Evolutionary conservation across 2,797 vertebrate genomes (phyloP).

Genomic region (Betta splendens): DNA sequence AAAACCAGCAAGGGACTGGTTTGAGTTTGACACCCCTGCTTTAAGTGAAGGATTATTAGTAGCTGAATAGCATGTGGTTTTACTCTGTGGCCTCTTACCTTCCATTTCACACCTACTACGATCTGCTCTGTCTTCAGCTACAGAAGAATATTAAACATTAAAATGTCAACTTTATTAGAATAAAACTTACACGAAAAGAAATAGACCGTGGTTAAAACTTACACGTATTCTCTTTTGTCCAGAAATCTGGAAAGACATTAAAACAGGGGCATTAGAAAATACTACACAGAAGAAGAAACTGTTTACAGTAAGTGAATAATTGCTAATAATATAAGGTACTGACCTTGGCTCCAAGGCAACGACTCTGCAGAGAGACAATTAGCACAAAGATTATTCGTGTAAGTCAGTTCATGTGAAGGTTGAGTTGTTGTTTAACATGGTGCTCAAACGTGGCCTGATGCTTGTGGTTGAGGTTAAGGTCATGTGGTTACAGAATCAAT

Average conservation of each 20-base stretch:
- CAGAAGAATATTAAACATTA: neutral
- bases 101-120: rapidly evolving
- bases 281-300: neutral
- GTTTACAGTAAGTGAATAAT: too few species aligned
- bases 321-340: slow-evolving; percentile 5
- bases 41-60: too few species aligned
- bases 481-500: too few species aligned
- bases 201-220: slow-evolving; percentile 1
- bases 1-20: too few species aligned
- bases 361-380: slow-evolving; percentile 37
- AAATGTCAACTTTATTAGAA: neutral
- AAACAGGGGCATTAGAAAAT: neutral
- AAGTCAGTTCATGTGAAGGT: too few species aligned
- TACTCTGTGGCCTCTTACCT: slow-evolving; percentile 12
- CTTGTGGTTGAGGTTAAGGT: too few species aligned
- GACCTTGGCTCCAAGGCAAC: slow-evolving; percentile 64
- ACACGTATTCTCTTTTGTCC: slow-evolving; percentile 45
- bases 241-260: too few species aligned
- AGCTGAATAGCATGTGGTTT: rapidly evolving
- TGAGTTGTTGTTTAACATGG: too few species aligned
- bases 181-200: neutral
- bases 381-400: too few species aligned
- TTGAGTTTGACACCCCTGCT: too few species aligned
- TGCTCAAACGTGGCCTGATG: too few species aligned
- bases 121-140: neutral